Evolutionary conservation across 2,888 invertebrate species (phyloP), one percentile per base, ranked within the genome.

Genomic region (Apodemia duryi): DNA sequence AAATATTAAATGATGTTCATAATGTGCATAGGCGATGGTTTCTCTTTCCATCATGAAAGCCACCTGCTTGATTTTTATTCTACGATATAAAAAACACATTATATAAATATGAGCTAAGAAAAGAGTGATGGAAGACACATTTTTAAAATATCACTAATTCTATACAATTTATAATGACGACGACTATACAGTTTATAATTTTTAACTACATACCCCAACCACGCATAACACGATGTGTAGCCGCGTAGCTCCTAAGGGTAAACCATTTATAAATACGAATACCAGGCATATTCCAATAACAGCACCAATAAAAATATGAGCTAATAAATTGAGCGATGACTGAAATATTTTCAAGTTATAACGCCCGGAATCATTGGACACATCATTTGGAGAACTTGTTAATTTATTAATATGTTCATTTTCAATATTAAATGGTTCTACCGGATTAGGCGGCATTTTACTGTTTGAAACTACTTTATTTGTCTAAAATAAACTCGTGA

Each of bases 221-320:
- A 88, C 86, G 73, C 89, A 89, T 62, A 89, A 70, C 5, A 84
- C 67, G 35, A 88, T 78, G 68, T 90, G 89, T 57, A 78, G 66
- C 32, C 73, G 69, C 7, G 83, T 85, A 0, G 79, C 68, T 63
- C 74, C 73, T 6, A 84, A 29, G 1, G 85, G 84, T 7, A 77
- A 11, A 35, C 82, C 83, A 69, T 67, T 67, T 66, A 79, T 76
- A 7, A 86, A 78, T 1, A 83, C 73, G 65, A 74, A 88, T 9
- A 82, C 38, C 1, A 86, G 11, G 2, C 68, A 65, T 6, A 80
- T 68, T 32, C 82, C 83, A 2, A 84, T 83, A 6, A 82, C 78
- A 28, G 78, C 72, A 28, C 89, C 88, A 64, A 87, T 82, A n/a
- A 88, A 72, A 5, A 80, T 73, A 68, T 88, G 84, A 6, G 82